Base-by-base conservation (phyloP, 2,113 vertebrate species). In the Dasypus novemcinctus region DNA sequence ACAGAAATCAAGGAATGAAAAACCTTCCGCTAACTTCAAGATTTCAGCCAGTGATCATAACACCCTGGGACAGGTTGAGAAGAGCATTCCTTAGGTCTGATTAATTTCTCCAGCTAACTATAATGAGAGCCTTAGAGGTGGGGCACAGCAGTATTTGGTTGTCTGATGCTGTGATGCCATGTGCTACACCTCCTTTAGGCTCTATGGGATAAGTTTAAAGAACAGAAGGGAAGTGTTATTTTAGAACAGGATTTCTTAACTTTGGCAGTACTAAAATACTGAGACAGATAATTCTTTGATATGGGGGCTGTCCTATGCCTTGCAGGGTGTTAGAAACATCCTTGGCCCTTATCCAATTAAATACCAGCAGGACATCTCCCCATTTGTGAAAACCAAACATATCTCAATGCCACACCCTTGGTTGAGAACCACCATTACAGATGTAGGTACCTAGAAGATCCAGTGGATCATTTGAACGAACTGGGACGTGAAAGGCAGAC, bases 391-490 rank as follows among this genome's bases (percentile, higher is more conserved):
- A 43, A 29, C 7, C 1, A 31, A 74, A 57, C 59, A 4, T 11
- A 3, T 17, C 0, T 59, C 29, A 11, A 17, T 49, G 43, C 36
- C 46, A 23, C 7, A 25, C 25, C 18, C 15, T 0, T 36, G n/a
- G 27, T 2, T 20, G n/a, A 38, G 71, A 68, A 11, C 13, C 31
- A n/a, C 29, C 33, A 41, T 1, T 38, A 10, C 2, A 5, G 23
- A 79, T 3, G 33, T 31, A 93, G 29, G 8, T 17, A 15, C n/a
- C 9, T 0, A 11, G 46, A 7, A 1, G 6, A 4, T 7, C 17
- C 13, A 2, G 41, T 29, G 29, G 8, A 14, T 1, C 0, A 5
- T 5, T 1, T 1, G 38, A 49, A 33, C 3, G 21, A 38, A 36
- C 8, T 80, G 21, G 21, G 4, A 59, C 5, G 2, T 6, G 8